Evolutionary conservation across 2,797 vertebrate genomes (phyloP).

Genomic region (Petrocephalus schoutedeni): DNA sequence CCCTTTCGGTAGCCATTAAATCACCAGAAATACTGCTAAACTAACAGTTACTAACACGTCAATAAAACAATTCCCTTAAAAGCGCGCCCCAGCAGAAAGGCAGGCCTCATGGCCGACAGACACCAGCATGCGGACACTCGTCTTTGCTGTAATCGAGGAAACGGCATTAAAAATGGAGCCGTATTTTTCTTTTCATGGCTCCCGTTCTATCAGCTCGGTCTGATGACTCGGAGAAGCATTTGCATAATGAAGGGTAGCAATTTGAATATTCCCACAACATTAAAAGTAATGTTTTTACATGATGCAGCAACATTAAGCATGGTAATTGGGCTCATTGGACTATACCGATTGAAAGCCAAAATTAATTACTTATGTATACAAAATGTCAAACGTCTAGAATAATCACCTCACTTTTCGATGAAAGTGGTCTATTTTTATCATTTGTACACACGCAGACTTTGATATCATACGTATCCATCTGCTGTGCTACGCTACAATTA

Average conservation of each 20-base stretch:
- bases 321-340: constrained; percentile 45
- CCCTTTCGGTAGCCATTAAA: background rate
- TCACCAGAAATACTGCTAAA: background rate
- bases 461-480: background rate
- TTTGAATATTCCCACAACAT: constrained; percentile 51
- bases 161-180: background rate
- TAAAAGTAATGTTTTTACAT: constrained; percentile 53
- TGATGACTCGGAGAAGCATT: background rate
- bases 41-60: background rate
- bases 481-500: background rate
- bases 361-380: constrained; percentile 45
- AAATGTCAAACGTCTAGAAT: constrained; percentile 46
- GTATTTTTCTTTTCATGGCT: background rate
- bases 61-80: background rate
- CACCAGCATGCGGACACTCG: background rate
- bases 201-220: background rate
- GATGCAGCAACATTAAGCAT: constrained; percentile 40
- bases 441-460: background rate
- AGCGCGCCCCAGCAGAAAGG: background rate
- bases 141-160: constrained; percentile 4
- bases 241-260: constrained; percentile 37
- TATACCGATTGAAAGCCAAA: constrained; percentile 27
- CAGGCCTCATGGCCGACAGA: too few relatives aligned
- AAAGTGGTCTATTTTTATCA: background rate
- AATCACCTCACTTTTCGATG: constrained; percentile 26